These are phyloP conservation scores for Papilio glaucus DNA, from an alignment of 1,140 invertebrate species.

Conservation along the genomic window DNA sequence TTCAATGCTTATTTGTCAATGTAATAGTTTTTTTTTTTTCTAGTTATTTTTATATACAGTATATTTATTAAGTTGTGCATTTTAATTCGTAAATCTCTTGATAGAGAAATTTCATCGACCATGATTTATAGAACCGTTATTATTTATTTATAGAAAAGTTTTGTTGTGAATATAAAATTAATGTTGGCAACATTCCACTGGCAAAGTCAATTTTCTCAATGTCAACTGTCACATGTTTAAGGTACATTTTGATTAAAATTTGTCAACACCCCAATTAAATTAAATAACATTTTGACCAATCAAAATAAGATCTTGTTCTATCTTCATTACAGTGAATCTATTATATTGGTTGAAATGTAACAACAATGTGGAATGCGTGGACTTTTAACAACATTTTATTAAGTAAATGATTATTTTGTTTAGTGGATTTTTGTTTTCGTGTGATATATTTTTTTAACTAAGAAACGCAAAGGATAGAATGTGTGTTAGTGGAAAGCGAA, in stretches of 20 bases:
- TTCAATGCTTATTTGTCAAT: too few species aligned
- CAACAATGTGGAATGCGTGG: neutral
- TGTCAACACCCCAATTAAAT: conserved; percentile 20
- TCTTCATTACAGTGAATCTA: neutral
- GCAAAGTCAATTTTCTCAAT: neutral
- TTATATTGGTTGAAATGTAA: conserved; percentile 28
- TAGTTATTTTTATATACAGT: too few species aligned
- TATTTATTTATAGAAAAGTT: too few species aligned
- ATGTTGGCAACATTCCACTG: too few species aligned
- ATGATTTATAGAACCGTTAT: too few species aligned
- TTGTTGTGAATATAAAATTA: too few species aligned
- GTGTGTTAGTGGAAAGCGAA: conserved; percentile 34
- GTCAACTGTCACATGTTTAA: conserved; percentile 20
- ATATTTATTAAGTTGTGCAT: too few species aligned
- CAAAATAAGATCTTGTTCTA: conserved; percentile 11
- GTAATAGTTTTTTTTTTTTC: too few species aligned
- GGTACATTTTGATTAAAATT: conserved; percentile 35
- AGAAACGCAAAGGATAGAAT: conserved; percentile 5
- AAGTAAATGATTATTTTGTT: conserved; percentile 6
- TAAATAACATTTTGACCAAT: conserved; percentile 26
- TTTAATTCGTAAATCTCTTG: too few species aligned
- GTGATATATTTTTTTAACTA: conserved; percentile 6
- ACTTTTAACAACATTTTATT: neutral
- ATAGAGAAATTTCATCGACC: too few species aligned
- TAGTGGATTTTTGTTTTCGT: conserved; percentile 20